Conservation (phyloP, 2,888 invertebrate genomes). For the Ferdinandea cuprea region DNA sequence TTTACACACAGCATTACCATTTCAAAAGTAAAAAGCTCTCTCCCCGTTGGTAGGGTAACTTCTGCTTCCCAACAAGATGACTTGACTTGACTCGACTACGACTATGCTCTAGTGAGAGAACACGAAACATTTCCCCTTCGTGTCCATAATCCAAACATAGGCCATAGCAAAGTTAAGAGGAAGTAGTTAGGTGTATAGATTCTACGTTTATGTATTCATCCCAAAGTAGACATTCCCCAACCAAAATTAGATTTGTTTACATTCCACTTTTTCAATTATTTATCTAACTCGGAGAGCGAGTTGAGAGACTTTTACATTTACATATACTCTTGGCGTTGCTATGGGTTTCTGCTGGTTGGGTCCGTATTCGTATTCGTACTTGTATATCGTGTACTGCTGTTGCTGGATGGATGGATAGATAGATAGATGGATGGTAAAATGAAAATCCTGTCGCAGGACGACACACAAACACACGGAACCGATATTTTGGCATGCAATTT, state of each 20-base stretch:
- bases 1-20: no score
- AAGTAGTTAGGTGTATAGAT: not conserved
- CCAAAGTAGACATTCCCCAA: conserved; percentile 40
- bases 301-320: conserved; percentile 31
- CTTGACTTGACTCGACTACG: not conserved
- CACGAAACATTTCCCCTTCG: conserved; percentile 7
- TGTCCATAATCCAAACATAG: conserved; percentile 18
- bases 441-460: conserved; percentile 39
- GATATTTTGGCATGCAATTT: conserved; percentile 59
- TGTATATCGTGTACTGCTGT: conserved; percentile 25
- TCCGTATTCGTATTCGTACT: no score
- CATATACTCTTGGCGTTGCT: conserved; percentile 30
- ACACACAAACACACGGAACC: conserved; percentile 17
- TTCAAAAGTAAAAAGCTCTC: conserved; percentile 58
- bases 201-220: not conserved
- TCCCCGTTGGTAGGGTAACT: conserved; percentile 21
- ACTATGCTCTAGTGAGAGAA: not conserved
- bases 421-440: conserved; percentile 27
- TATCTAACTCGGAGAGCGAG: conserved; percentile 48
- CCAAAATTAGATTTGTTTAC: conserved; percentile 72
- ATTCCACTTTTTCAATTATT: conserved; percentile 69
- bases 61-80: not conserved
- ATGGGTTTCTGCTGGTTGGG: conserved; percentile 24
- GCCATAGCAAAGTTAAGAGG: conserved; percentile 7
- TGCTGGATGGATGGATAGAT: not conserved